phyloP scores from a whole-genome alignment of 2,113 vertebrate genomes.

The Microtus montanus region DNA sequence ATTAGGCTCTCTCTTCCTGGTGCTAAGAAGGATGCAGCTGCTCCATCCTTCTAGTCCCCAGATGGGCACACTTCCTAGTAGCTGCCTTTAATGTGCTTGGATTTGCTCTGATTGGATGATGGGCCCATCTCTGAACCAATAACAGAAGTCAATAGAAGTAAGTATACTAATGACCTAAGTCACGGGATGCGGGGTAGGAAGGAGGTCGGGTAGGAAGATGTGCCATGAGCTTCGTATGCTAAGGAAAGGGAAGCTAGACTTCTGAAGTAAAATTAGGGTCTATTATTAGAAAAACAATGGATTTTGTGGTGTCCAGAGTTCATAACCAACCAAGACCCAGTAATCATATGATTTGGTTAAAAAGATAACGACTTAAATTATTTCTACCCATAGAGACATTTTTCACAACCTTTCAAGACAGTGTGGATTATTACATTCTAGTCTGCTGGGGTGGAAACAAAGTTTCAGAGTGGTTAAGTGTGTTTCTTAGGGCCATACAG shows the following conservation, averaged over 20 bases:
- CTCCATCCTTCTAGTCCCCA: neutral
- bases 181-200: neutral
- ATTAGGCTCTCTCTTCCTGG: neutral
- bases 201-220: neutral
- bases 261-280: neutral
- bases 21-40: conserved; percentile 2
- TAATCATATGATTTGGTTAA: neutral
- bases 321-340: neutral
- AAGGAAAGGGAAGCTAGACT: neutral
- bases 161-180: neutral
- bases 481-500: neutral
- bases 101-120: neutral
- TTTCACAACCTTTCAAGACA: neutral
- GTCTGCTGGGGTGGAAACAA: neutral
- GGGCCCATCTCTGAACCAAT: neutral
- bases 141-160: neutral
- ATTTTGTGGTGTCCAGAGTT: neutral
- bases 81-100: neutral
- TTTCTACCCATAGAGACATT: neutral
- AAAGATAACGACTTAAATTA: neutral
- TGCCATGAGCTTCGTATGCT: neutral
- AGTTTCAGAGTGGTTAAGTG: conserved; percentile 3
- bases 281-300: neutral
- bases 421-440: neutral
- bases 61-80: neutral